phyloP scores from a whole-genome alignment of 2,888 invertebrate species.

The Sycophila texana region DNA sequence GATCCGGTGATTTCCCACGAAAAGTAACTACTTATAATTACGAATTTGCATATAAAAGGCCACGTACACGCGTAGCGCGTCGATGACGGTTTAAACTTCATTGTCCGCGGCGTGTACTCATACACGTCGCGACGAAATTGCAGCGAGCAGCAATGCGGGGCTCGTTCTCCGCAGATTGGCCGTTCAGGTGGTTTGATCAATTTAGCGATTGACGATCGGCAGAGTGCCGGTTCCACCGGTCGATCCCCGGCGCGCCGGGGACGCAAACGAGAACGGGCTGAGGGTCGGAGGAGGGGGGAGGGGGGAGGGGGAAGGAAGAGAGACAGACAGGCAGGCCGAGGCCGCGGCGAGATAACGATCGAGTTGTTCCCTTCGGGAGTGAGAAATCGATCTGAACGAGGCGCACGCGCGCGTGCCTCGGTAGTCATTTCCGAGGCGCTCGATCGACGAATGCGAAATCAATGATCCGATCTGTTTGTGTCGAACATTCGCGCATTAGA shows the following conservation, averaged over 20 bases:
- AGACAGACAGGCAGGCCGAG: not conserved
- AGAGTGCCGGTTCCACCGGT: slow-evolving; percentile 15
- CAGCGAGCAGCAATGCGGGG: not conserved
- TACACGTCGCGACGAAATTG: too few species aligned
- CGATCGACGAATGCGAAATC: slow-evolving; percentile 21
- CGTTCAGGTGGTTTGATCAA: slow-evolving; percentile 2
- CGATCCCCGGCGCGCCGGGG: not conserved
- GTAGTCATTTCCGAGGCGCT: slow-evolving; percentile 44
- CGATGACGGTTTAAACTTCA: too few species aligned
- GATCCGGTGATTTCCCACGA: too few species aligned
- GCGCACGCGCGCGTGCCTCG: slow-evolving; percentile 1
- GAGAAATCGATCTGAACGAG: slow-evolving; percentile 36
- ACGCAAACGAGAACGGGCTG: not conserved
- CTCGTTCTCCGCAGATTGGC: slow-evolving; percentile 8
- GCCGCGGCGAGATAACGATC: slow-evolving; percentile 39
- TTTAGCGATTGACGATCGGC: not conserved
- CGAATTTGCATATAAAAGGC: too few species aligned
- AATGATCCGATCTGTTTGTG: slow-evolving; percentile 33
- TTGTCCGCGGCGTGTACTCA: too few species aligned
- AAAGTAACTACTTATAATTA: too few species aligned
- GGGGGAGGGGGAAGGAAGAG: not conserved
- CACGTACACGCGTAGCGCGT: too few species aligned
- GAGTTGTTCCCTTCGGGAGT: slow-evolving; percentile 33
- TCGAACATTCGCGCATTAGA: slow-evolving; percentile 37
- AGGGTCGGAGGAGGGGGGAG: not conserved